Evolutionary conservation across 2,888 invertebrate genomes (phyloP).

Genomic region (Lasioglossum pauxillum): DNA sequence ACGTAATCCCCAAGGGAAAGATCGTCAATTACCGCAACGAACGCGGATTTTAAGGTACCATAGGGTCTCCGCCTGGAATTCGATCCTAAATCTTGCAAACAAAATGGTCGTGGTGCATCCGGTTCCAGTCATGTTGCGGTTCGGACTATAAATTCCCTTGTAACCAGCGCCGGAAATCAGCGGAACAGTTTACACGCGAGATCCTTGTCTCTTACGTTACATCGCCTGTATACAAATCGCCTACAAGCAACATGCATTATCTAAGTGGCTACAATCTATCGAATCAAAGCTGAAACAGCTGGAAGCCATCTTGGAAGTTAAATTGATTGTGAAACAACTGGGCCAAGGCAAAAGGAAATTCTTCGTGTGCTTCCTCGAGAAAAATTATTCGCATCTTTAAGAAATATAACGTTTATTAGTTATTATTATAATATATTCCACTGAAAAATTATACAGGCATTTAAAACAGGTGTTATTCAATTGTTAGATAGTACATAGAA

Average conservation of each 20-base stretch:
- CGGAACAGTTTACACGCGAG: constrained; percentile 5
- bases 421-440: too few species aligned
- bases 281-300: neutral
- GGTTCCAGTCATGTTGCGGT: constrained; percentile 11
- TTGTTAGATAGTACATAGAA: too few species aligned
- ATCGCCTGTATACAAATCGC: neutral
- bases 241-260: neutral
- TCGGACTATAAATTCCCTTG: neutral
- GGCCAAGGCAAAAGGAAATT: neutral
- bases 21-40: constrained; percentile 11
- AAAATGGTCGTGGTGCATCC: constrained; percentile 7
- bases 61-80: constrained; percentile 1
- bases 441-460: too few species aligned
- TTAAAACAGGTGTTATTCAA: too few species aligned
- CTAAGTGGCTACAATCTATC: neutral
- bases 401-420: neutral
- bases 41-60: constrained; percentile 14
- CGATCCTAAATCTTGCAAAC: constrained; percentile 10
- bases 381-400: neutral
- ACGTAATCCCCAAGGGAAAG: neutral
- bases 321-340: neutral
- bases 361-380: neutral
- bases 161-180: constrained; percentile 3
- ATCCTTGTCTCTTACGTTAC: constrained; percentile 10
- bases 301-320: neutral